Conservation (phyloP, 1,140 invertebrate genomes). For the Tetramorium parvispinum region DNA sequence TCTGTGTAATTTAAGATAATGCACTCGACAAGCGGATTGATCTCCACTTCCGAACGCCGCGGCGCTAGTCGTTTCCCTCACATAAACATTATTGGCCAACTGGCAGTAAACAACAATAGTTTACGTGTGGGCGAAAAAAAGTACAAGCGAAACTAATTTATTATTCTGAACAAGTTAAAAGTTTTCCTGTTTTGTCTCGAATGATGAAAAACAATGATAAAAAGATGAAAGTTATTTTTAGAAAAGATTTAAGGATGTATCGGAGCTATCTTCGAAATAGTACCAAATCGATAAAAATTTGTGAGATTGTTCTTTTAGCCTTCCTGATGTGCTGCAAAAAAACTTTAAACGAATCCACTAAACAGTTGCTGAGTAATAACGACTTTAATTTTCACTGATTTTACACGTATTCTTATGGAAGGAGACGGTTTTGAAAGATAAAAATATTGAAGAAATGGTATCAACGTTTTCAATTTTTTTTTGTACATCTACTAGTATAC, state of each 20-base stretch:
- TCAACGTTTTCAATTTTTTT: too few species aligned
- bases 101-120: slow-evolving; percentile 9
- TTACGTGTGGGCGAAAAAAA: neutral
- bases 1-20: slow-evolving; percentile 59
- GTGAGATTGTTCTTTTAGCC: too few species aligned
- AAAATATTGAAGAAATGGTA: too few species aligned
- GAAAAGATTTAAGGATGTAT: neutral
- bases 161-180: neutral
- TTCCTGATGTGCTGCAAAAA: too few species aligned
- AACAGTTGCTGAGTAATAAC: too few species aligned
- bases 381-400: too few species aligned
- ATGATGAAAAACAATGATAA: neutral
- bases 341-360: too few species aligned
- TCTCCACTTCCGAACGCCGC: slow-evolving; percentile 41
- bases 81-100: slow-evolving; percentile 4
- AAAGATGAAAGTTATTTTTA: neutral
- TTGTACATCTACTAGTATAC: too few species aligned
- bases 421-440: too few species aligned
- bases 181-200: neutral
- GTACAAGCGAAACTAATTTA: neutral
- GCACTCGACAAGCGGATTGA: slow-evolving; percentile 54
- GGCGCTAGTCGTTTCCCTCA: neutral
- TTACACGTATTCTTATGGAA: too few species aligned
- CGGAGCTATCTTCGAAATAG: too few species aligned
- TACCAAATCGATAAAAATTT: too few species aligned